phyloP scores from a whole-genome alignment of 1,140 invertebrate species.

The Lycorma delicatula region DNA sequence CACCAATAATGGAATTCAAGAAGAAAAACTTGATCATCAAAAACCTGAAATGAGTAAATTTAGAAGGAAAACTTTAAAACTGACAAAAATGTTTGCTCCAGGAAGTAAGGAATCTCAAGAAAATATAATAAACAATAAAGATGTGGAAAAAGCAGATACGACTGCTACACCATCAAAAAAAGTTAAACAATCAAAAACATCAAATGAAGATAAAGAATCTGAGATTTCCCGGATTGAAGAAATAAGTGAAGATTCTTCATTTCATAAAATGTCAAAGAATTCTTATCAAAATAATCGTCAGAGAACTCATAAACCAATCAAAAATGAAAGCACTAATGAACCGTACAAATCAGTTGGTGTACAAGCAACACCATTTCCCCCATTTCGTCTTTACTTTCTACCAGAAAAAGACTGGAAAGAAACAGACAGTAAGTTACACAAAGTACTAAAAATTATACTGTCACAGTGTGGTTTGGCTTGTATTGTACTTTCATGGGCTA shows the following conservation, averaged over 20 bases:
- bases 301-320: too few species aligned
- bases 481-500: constrained; percentile 45
- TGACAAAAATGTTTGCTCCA: neutral
- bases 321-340: too few species aligned
- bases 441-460: constrained; percentile 32
- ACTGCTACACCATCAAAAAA: too few species aligned
- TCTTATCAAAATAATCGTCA: too few species aligned
- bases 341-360: constrained; percentile 8
- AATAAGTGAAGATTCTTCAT: too few species aligned
- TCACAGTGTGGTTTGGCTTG: constrained; percentile 43
- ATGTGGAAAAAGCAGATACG: neutral
- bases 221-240: too few species aligned
- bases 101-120: neutral
- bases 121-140: neutral
- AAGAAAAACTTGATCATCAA: neutral
- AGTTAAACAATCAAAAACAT: too few species aligned
- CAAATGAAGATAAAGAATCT: too few species aligned
- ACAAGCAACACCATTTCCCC: constrained; percentile 18
- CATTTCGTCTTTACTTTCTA: constrained; percentile 19
- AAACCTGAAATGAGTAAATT: neutral
- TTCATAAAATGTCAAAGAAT: too few species aligned
- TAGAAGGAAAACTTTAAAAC: neutral
- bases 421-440: constrained; percentile 8
- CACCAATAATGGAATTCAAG: neutral
- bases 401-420: constrained; percentile 20